Percentiles rank a stretch among this genome's conserved stretches.
phyloP scores from a whole-genome alignment of 2,888 invertebrate genomes.

The Gymnoscelis rufifasciata region DNA sequence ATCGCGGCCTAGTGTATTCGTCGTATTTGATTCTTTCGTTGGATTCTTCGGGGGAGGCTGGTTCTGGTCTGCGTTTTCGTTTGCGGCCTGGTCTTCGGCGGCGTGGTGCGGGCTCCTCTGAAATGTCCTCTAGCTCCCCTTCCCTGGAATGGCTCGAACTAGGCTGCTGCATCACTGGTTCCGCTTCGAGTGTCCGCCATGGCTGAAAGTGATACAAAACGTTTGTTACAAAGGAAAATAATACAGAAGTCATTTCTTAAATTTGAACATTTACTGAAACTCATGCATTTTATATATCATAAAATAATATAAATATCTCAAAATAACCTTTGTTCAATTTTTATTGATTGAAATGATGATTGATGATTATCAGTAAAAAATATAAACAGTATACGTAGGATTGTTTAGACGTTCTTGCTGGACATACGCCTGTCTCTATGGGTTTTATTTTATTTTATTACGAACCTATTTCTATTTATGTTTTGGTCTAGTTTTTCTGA shows the following conservation, averaged over 20 bases:
- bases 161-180: constrained; percentile 39
- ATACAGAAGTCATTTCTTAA: background rate
- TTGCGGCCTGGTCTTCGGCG: constrained; percentile 75
- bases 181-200: constrained; percentile 70
- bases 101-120: constrained; percentile 51
- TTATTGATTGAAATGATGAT: too few relatives aligned
- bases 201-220: constrained; percentile 59
- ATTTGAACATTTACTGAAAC: too few relatives aligned
- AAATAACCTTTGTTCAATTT: too few relatives aligned
- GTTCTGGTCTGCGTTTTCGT: constrained; percentile 80
- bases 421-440: too few relatives aligned
- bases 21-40: constrained; percentile 41
- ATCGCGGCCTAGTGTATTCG: constrained; percentile 39
- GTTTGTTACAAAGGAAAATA: background rate
- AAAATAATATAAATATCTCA: too few relatives aligned
- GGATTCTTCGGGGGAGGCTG: constrained; percentile 39
- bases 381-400: too few relatives aligned
- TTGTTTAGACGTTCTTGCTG: too few relatives aligned
- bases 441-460: too few relatives aligned
- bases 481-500: too few relatives aligned
- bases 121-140: constrained; percentile 50
- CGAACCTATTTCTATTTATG: too few relatives aligned
- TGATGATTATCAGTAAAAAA: too few relatives aligned
- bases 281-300: too few relatives aligned
- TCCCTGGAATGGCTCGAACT: constrained; percentile 26